phyloP scores from a whole-genome alignment of 2,888 invertebrate species.

The Zonitis immaculata region DNA sequence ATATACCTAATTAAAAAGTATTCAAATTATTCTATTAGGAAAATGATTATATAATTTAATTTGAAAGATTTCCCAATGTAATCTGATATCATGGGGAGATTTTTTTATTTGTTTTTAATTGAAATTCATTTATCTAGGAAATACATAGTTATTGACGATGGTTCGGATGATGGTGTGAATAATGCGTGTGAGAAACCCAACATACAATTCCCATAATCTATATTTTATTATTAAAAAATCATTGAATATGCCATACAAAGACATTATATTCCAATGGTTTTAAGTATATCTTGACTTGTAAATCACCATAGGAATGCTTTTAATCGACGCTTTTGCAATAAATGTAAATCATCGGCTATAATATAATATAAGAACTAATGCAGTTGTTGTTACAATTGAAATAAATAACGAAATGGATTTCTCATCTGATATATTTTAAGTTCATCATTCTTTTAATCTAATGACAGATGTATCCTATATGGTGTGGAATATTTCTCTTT shows the following conservation, averaged over 20 bases:
- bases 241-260: background rate
- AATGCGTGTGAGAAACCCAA: background rate
- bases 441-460: background rate
- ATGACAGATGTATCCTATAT: background rate
- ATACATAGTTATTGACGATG: no score
- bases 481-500: background rate
- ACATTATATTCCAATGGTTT: conserved; percentile 16
- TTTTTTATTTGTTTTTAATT: no score
- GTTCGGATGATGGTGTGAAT: conserved; percentile 1
- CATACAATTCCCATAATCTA: background rate
- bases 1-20: background rate
- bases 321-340: conserved; percentile 25
- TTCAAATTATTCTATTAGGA: background rate
- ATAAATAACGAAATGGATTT: background rate
- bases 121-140: background rate
- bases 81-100: no score
- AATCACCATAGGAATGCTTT: conserved; percentile 26
- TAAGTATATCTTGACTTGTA: conserved; percentile 13
- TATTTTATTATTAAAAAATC: background rate
- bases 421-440: background rate
- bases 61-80: no score
- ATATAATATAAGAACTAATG: conserved; percentile 11
- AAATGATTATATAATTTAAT: no score
- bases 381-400: background rate
- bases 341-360: conserved; percentile 24